Base-by-base conservation (phyloP, 2,113 vertebrate species). In the Sphyrna mokarran region DNA sequence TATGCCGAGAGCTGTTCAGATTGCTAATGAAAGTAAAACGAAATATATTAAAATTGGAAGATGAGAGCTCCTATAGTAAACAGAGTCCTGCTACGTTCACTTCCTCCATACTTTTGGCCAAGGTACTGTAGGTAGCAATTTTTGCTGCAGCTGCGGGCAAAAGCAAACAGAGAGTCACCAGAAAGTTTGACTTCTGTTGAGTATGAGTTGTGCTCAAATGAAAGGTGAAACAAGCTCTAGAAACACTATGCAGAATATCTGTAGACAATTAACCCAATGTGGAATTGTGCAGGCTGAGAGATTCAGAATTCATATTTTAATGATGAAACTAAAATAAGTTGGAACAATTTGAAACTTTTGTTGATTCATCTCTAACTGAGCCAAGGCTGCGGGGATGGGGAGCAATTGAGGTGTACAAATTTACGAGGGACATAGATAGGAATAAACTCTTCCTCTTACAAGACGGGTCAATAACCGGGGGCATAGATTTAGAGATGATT, bases 1-100 rank as follows among this genome's bases (percentile, higher is more conserved):
- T 98, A 98, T 0, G 97, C 96, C 26, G 98, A 98, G 0, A 98
- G 87, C 7, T 37, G 89, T 91, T 96, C 95, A 0, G 97, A 95
- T 95, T 63, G 26, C 22, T 66, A 96, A 29, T 95, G 40, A 72
- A 72, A 76, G 40, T 54, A 54, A 54, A 63, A 87, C 33, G 43
- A 72, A 43, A 66, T 54, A 93, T 66, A 37, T 20, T 37, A 63
- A 63, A n/a, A n/a, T 91, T n/a, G 1, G 33, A 16, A 16, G 26
- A 6, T 37, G 1, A 2, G 33, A 93, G 61, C n/a, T 93, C n/a
- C 20, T 37, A 0, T n/a, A 66, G 18, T 93, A n/a, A 91, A 66
- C 0, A 66, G 87, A 93, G 66, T 9, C 16, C 18, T 2, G 14
- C 3, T 3, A 1, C 48, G 2, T 16, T 90, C 29, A 20, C 33